These are phyloP conservation scores for Dicrurus megarhynchus DNA, from an alignment of 2,113 vertebrate species.

Conservation along the genomic window DNA sequence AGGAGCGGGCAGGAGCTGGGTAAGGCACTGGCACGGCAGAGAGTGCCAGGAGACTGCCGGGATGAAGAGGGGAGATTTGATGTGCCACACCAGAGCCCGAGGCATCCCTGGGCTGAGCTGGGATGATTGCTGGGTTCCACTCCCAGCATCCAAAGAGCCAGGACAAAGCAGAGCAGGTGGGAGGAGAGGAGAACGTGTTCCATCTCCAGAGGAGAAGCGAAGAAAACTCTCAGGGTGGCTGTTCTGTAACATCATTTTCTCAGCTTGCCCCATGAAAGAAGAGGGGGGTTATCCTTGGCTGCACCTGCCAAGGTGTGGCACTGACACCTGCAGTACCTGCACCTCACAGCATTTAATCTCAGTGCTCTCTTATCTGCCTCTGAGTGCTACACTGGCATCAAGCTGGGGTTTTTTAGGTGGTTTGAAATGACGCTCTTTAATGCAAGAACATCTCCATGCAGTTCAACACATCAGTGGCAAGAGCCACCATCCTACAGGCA, in stretches of 20 bases:
- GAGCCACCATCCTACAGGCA: neutral
- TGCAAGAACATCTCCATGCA: neutral
- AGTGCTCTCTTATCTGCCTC: neutral
- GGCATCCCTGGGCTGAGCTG: neutral
- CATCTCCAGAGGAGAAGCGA: neutral
- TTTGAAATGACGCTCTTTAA: neutral
- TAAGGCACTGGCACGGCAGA: neutral
- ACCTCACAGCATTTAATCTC: neutral
- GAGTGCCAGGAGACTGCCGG: neutral
- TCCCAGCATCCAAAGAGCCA: neutral
- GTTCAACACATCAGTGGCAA: fast-evolving
- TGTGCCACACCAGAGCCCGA: neutral
- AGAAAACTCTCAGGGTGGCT: neutral
- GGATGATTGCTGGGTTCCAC: neutral
- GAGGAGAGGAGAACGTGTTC: neutral
- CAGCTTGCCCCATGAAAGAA: neutral
- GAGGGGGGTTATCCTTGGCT: neutral
- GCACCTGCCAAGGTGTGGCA: neutral
- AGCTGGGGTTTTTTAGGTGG: fast-evolving
- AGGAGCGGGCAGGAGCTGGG: neutral
- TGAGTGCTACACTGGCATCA: fast-evolving
- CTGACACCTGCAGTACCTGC: neutral
- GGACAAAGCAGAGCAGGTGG: neutral
- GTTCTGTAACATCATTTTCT: neutral
- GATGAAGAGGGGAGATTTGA: neutral